Percentiles rank a stretch among this genome's conserved stretches.
Conservation (phyloP, 2,113 vertebrate genomes). For the Entelurus aequoreus region DNA sequence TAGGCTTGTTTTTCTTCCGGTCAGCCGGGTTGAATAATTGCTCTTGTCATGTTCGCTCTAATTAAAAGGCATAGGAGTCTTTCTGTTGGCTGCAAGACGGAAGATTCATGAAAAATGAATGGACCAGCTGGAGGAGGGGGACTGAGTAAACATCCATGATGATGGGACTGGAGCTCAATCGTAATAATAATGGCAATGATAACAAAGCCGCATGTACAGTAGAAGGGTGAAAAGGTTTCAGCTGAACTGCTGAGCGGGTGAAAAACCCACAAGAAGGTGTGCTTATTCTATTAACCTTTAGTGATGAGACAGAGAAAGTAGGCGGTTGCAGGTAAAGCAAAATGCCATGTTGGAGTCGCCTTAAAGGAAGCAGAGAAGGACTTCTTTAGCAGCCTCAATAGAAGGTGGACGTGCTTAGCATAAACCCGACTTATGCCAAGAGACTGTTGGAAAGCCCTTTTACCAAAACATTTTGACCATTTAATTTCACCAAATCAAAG, state of each 20-base stretch:
- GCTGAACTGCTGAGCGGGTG: constrained; percentile 33
- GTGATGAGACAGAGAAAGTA: constrained; percentile 41
- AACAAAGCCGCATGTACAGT: constrained; percentile 11
- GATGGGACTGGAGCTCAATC: constrained; percentile 3
- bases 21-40: constrained; percentile 53
- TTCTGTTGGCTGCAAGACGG: constrained; percentile 54
- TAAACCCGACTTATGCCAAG: neutral
- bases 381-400: neutral
- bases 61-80: constrained; percentile 59
- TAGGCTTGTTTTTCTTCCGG: constrained; percentile 21
- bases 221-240: constrained; percentile 27
- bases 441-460: neutral
- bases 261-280: constrained; percentile 35
- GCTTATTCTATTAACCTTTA: constrained; percentile 54
- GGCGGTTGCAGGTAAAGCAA: constrained; percentile 29
- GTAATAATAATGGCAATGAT: constrained; percentile 13
- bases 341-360: constrained; percentile 26
- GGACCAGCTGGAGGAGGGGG: constrained; percentile 37
- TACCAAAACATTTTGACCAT: no score
- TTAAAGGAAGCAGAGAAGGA: constrained; percentile 10
- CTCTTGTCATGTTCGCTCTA: constrained; percentile 47
- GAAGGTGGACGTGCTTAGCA: neutral
- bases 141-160: constrained; percentile 42
- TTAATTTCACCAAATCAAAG: no score
- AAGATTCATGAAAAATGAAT: constrained; percentile 61